Conservation (phyloP, 2,888 invertebrate species). For the Sisyra nigra region DNA sequence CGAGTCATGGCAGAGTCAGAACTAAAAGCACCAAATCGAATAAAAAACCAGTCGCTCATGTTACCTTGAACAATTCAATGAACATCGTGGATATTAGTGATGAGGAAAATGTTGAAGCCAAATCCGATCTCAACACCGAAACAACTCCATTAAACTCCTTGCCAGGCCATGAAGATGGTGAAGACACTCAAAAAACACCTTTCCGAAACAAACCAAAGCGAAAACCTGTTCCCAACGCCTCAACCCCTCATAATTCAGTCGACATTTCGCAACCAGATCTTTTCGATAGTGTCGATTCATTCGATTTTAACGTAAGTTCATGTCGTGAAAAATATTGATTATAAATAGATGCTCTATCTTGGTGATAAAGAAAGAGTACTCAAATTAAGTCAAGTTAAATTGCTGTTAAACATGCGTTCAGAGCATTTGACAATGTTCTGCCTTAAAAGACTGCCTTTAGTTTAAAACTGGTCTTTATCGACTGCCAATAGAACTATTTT, state of each 20-base stretch:
- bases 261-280: too few species aligned
- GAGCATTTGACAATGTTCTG: too few species aligned
- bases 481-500: too few species aligned
- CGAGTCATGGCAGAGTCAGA: neutral
- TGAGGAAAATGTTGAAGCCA: slow-evolving; percentile 8
- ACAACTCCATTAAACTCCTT: slow-evolving; percentile 15
- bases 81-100: neutral
- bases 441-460: too few species aligned
- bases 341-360: neutral
- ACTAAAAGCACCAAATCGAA: neutral
- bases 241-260: slow-evolving; percentile 2
- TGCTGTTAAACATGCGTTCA: too few species aligned
- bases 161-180: slow-evolving; percentile 13
- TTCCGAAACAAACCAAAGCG: slow-evolving; percentile 9
- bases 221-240: slow-evolving; percentile 4
- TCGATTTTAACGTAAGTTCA: too few species aligned
- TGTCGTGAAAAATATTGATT: too few species aligned
- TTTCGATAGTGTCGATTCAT: too few species aligned
- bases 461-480: too few species aligned
- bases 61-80: neutral
- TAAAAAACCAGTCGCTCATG: neutral
- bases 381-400: too few species aligned
- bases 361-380: too few species aligned
- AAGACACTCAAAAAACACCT: too few species aligned
- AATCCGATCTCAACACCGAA: slow-evolving; percentile 9